phyloP scores from a whole-genome alignment of 2,797 vertebrate species.

The Arrhamphus sclerolepis region DNA sequence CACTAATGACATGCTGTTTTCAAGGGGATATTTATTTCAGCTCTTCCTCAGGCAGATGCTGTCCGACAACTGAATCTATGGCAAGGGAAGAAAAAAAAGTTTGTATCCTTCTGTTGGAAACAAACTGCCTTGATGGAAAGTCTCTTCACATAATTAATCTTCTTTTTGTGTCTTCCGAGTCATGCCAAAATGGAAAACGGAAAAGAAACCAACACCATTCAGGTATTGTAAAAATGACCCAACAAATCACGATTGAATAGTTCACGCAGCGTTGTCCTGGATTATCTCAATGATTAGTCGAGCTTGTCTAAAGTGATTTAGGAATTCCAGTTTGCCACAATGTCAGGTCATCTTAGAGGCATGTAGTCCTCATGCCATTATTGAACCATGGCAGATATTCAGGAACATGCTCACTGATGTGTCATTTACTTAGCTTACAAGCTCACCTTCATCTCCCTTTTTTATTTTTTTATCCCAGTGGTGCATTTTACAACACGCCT shows the following conservation, averaged over 20 bases:
- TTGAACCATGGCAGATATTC: conserved; percentile 4
- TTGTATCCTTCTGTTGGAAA: conserved; percentile 15
- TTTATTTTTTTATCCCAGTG: conserved; percentile 27
- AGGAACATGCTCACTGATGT: conserved; percentile 18
- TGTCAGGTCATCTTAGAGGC: conserved; percentile 33
- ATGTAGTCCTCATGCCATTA: conserved; percentile 3
- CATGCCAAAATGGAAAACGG: not conserved
- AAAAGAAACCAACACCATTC: not conserved
- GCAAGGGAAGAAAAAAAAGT: conserved; percentile 17
- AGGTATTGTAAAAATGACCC: not conserved
- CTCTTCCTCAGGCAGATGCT: conserved; percentile 40
- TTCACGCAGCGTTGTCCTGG: conserved; percentile 12
- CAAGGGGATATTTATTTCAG: conserved; percentile 30
- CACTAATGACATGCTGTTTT: conserved; percentile 43
- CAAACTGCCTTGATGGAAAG: conserved; percentile 22
- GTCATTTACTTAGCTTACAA: conserved; percentile 30
- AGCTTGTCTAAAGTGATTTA: conserved; percentile 26
- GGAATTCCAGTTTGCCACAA: conserved; percentile 14
- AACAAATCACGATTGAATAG: conserved; percentile 12
- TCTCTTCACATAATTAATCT: conserved; percentile 16
- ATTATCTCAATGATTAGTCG: conserved; percentile 37
- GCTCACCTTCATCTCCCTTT: conserved; percentile 33
- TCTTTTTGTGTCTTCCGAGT: not conserved
- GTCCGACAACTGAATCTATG: conserved; percentile 29
- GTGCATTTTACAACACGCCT: conserved; percentile 23